Percentiles rank a stretch among this genome's conserved stretches.
Evolutionary conservation across 1,140 invertebrate species (phyloP).

Genomic region (roundworm (Caenorhabditis elegans)): WBcel235 BX284605.5:10121001-10121500

Average conservation of each 20-base stretch:
- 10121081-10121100: neutral
- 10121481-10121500: neutral
- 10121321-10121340: no score
- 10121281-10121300: neutral
- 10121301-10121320: neutral
- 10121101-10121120: neutral
- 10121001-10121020: neutral
- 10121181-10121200: neutral
- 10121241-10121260: neutral
- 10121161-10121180: neutral
- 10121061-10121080: neutral
- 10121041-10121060: neutral
- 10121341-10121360: neutral
- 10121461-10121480: neutral
- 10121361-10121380: neutral
- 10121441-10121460: neutral
- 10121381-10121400: neutral
- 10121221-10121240: neutral
- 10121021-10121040: no score
- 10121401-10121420: neutral
- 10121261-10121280: neutral
- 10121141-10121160: neutral
- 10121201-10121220: neutral
- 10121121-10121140: neutral
- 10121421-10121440: neutral